These are phyloP conservation scores for Tauraco erythrolophus DNA, from an alignment of 2,113 vertebrate genomes.

Conservation along the genomic window DNA sequence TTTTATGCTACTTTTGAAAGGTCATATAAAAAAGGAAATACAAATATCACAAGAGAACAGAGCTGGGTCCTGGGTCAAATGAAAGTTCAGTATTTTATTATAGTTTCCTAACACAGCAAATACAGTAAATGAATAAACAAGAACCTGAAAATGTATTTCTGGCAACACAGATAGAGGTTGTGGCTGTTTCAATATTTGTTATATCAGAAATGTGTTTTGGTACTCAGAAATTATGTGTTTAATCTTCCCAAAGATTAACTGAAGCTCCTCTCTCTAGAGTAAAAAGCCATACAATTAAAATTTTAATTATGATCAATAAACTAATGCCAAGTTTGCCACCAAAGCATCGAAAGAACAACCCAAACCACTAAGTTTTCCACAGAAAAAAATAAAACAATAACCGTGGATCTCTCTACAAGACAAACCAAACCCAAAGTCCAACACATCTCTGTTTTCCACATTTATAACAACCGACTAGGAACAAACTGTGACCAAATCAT, in stretches of 20 bases:
- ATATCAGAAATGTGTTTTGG: not conserved
- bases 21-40: not conserved
- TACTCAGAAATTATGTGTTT: not conserved
- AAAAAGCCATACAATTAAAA: not conserved
- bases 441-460: constrained; percentile 60
- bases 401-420: not conserved
- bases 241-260: not conserved
- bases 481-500: constrained; percentile 20
- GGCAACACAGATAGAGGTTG: not conserved
- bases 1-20: not conserved
- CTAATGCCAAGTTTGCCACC: not conserved
- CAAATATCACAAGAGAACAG: not conserved
- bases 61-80: not conserved
- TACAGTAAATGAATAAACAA: not conserved
- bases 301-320: not conserved
- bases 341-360: not conserved
- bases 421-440: constrained; percentile 26
- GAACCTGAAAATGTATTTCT: not conserved
- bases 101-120: not conserved
- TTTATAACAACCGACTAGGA: constrained; percentile 62
- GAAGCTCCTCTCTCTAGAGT: not conserved
- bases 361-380: not conserved
- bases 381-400: constrained; percentile 7
- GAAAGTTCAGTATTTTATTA: not conserved
- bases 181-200: not conserved